Conservation (phyloP, 2,888 invertebrate genomes). For the Oegoconia quadripuncta region DNA sequence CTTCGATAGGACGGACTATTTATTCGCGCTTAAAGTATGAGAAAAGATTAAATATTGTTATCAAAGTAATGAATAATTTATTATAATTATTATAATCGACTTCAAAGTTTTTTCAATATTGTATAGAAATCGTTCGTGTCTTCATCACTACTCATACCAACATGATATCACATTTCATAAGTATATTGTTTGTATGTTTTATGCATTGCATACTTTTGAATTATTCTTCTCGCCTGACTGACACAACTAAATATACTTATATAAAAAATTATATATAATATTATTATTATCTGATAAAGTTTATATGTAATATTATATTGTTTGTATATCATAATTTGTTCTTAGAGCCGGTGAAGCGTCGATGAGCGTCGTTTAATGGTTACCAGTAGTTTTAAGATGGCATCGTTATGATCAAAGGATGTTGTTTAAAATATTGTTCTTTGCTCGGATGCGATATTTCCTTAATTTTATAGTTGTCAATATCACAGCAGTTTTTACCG, state of each 20-base stretch:
- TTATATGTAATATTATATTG: not conserved
- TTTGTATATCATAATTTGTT: slow-evolving; percentile 24
- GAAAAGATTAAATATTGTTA: no score
- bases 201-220: no score
- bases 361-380: slow-evolving; percentile 53
- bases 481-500: slow-evolving; percentile 72
- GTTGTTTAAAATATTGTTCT: slow-evolving; percentile 48
- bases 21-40: no score
- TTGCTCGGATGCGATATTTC: slow-evolving; percentile 30
- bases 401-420: slow-evolving; percentile 50
- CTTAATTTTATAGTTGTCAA: slow-evolving; percentile 62
- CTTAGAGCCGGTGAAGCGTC: slow-evolving; percentile 40
- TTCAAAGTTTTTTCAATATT: no score
- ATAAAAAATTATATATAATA: not conserved
- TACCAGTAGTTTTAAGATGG: slow-evolving; percentile 72
- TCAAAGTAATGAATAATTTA: no score
- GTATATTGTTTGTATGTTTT: no score
- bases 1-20: no score
- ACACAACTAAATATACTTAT: slow-evolving; percentile 5
- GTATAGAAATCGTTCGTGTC: no score
- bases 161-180: no score
- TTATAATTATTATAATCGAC: no score
- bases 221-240: slow-evolving; percentile 7
- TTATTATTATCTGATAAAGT: not conserved
- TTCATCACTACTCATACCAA: no score